Base-by-base conservation (phyloP, 2,797 vertebrate species). In the Betta splendens region DNA sequence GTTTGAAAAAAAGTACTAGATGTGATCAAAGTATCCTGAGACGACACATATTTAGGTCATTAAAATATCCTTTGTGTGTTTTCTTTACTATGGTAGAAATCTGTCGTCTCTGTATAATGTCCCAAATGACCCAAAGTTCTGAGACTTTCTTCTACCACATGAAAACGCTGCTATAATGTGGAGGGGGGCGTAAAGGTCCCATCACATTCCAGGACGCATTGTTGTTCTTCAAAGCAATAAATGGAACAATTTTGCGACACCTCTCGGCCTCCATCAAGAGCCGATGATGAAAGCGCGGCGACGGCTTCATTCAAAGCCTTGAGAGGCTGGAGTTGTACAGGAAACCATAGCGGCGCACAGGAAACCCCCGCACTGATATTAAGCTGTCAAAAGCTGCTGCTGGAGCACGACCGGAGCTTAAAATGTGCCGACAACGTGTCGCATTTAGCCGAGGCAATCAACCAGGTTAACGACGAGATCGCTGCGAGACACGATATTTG, bases 141-240 rank as follows among this genome's bases (percentile, higher is more conserved):
- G 6, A 47, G 22, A 43, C 23, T 25, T 10, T 62, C 55, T 52
- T 21, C 23, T 37, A n/a, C 11, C 9, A 25, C 11, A 15, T 32
- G 12, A 46, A 11, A 38, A 53, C 38, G 38, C 7, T 6, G 18
- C 38, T 42, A 15, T 45, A 29, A 55, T 49, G 31, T 33, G 5
- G 35, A n/a, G 58, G 35, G 37, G 43, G 44, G 43, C 16, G 52
- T 52, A 35, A 25, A 47, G 35, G 32, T 40, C 62, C 2, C 1
- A 20, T 56, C 46, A 33, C 26, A 58, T 65, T 68, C 68, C 20
- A 5, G 44, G 25, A 51, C 38, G 25, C 31, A 40, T 5, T 58
- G 50, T 43, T 54, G 21, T 43, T 61, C 55, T 62, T 75, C 58
- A 76, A 78, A 73, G 73, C 52, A 51, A 39, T 47, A 67, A 64